phyloP scores from a whole-genome alignment of 2,888 invertebrate species.

The Drosophila merina region DNA sequence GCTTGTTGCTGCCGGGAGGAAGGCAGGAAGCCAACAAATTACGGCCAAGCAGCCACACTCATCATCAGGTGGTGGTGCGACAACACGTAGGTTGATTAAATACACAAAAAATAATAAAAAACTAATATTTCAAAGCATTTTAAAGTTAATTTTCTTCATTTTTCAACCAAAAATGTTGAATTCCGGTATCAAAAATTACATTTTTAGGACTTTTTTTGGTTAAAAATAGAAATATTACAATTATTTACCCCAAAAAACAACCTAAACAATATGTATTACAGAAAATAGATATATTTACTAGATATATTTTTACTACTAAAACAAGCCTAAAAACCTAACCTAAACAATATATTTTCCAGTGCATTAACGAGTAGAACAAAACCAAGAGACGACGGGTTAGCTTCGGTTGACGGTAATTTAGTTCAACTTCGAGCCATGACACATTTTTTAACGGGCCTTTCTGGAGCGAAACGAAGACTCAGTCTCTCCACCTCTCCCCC shows the following conservation, averaged over 20 bases:
- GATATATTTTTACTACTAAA: no score
- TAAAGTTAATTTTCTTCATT: no score
- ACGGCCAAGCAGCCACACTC: slow-evolving; percentile 47
- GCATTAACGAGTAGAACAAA: slow-evolving; percentile 26
- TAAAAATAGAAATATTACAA: no score
- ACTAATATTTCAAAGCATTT: background rate
- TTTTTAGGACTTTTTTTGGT: no score
- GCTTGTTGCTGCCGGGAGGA: slow-evolving; percentile 75
- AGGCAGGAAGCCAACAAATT: slow-evolving; percentile 72
- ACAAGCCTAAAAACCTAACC: no score
- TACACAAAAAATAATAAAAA: slow-evolving; percentile 4
- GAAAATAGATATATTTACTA: no score
- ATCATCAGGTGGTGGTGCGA: slow-evolving; percentile 51
- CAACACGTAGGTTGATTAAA: slow-evolving; percentile 40
- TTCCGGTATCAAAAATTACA: no score
- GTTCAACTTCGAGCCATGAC: slow-evolving; percentile 71
- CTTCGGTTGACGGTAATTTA: slow-evolving; percentile 58
- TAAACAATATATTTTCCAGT: background rate
- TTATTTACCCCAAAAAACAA: no score
- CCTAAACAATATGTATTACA: no score
- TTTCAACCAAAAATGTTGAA: no score
- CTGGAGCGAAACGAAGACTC: slow-evolving; percentile 63
- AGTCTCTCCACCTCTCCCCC: background rate
- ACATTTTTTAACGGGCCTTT: slow-evolving; percentile 62
- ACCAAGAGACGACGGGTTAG: slow-evolving; percentile 25